Conservation (phyloP, 2,797 vertebrate species). For the Diglossa cyanea region DNA sequence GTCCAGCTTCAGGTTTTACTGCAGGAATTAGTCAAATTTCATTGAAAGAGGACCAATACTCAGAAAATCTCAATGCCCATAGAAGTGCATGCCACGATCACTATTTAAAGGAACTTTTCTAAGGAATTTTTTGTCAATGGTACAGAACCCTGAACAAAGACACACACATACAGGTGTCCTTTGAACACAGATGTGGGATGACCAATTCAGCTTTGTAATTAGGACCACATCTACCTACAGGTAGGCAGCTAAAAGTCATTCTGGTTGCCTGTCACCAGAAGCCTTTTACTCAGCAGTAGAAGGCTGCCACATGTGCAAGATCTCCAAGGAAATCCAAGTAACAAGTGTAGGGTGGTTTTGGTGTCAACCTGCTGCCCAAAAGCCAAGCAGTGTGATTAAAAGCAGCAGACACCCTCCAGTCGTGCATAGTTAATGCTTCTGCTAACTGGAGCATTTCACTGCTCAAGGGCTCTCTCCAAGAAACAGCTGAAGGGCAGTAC, state of each 20-base stretch:
- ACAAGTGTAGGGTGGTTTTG: background rate
- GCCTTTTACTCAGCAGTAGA: background rate
- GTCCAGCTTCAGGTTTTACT: background rate
- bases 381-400: background rate
- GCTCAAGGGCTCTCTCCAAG: background rate
- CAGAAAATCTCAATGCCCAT: background rate
- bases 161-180: background rate
- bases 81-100: rapidly evolving
- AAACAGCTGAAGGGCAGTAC: background rate
- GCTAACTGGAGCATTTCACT: background rate
- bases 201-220: background rate
- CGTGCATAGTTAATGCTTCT: background rate
- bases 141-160: background rate
- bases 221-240: background rate
- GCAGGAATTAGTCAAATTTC: background rate
- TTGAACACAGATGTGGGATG: background rate
- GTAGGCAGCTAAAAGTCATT: background rate
- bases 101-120: background rate
- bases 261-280: background rate
- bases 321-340: background rate
- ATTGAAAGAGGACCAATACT: background rate
- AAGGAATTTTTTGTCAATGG: background rate
- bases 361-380: background rate
- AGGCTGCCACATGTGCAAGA: background rate
- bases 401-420: background rate